A percentile compares a stretch with the other conserved stretches of the same genome.
phyloP scores from a whole-genome alignment of 2,113 vertebrate species.

The Pseudonaja textilis region DNA sequence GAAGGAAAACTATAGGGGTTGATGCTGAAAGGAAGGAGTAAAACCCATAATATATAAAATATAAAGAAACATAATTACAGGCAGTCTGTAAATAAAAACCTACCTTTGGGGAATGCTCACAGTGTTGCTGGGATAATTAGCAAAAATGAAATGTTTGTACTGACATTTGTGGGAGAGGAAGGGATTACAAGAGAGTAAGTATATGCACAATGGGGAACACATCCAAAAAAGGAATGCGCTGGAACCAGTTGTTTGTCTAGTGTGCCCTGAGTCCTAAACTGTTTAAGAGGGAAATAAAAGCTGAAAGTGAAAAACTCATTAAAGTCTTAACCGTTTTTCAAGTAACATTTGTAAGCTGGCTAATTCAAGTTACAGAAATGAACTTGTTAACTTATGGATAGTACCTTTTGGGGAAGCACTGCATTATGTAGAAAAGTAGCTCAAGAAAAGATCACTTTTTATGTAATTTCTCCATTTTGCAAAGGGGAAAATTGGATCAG shows the following conservation, averaged over 20 bases:
- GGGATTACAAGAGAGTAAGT: background rate
- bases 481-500: background rate
- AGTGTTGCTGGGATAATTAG: background rate
- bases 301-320: background rate
- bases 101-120: background rate
- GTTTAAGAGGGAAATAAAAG: background rate
- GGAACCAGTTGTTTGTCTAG: background rate
- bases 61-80: background rate
- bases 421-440: background rate
- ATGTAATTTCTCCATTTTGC: background rate
- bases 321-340: background rate
- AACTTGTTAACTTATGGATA: background rate
- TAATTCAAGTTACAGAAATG: background rate
- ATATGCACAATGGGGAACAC: background rate
- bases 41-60: background rate
- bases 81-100: too few species aligned
- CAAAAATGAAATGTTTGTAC: background rate
- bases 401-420: background rate
- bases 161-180: background rate
- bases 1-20: background rate
- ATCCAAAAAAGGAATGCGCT: background rate
- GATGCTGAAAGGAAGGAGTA: background rate
- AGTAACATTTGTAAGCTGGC: background rate
- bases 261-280: background rate
- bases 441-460: background rate